Evolutionary conservation across 53 echinoderm and acorn worm genomes (phyloP), one percentile per base, ranked within the genome.

Genomic region (Apostichopus leukothele): DNA sequence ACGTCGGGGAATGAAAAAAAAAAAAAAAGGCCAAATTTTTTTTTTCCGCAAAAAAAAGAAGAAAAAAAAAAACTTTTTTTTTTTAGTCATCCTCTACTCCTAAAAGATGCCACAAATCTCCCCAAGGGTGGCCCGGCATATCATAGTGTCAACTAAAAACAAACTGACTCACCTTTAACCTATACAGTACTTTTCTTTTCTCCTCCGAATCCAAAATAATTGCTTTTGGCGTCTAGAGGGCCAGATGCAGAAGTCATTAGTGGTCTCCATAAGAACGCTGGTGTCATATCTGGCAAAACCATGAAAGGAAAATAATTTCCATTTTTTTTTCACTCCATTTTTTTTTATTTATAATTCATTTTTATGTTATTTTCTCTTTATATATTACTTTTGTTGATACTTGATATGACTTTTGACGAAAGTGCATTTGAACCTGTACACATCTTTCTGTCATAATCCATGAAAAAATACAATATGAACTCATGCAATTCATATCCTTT

Each of bases 161-260:
- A 81, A 81, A 81, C 60, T 52, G 81, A 71, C 81, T 81, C 22
- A 81, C 81, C 81, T 81, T 81, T 81, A 57, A 81, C 81, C 81
- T 81, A 10, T 20, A 21, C 55, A 25, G 81, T 81, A 81, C 81
- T 81, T 81, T 81, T 52, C n/a, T 55, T 79, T 59, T 81, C 59
- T 54, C 25, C 19, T 55, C 81, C 53, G 59, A 54, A 81, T 81
- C 81, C 81, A 81, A 54, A 54, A 81, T 81, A 81, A 81, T 81
- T 81, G 81, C 81, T 81, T 81, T 54, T 81, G 81, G 81, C 81
- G 59, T 81, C 81, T 81, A 54, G 8, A 25, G 55, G 23, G 20
- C 81, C 81, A 81, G 54, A 54, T 81, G 81, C 60, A 52, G 81
- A 81, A 81, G 22, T 25, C 81, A 81, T 81, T 81, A 81, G 60